phyloP scores from a whole-genome alignment of 2,797 vertebrate genomes.

The Argya squamiceps region DNA sequence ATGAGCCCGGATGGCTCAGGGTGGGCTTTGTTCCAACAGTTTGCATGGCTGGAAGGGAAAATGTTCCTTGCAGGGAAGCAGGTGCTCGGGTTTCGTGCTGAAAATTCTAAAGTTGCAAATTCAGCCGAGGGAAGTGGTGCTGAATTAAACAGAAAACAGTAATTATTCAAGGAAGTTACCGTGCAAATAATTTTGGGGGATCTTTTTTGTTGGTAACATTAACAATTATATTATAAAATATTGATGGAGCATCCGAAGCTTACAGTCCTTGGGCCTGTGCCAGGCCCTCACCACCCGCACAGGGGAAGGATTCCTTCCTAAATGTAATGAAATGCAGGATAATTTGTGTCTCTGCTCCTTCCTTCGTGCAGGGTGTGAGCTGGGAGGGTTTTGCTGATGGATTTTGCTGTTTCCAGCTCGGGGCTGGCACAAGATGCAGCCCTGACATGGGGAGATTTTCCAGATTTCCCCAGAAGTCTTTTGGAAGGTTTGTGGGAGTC shows the following conservation, averaged over 20 bases:
- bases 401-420: not conserved
- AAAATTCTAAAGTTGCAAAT: not conserved
- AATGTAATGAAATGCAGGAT: not conserved
- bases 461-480: not conserved
- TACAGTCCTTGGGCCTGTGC: not conserved
- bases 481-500: not conserved
- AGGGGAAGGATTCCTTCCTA: not conserved
- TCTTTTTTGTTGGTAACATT: not conserved
- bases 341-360: not conserved
- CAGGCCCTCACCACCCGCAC: not conserved
- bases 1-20: not conserved
- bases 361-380: fast-evolving
- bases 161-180: not conserved
- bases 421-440: not conserved
- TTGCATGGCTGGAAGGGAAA: not conserved
- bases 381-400: not conserved
- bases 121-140: not conserved
- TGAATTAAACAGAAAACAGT: not conserved
- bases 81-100: not conserved
- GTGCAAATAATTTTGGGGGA: not conserved
- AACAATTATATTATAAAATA: not conserved
- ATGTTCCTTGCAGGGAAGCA: not conserved
- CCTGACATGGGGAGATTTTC: not conserved
- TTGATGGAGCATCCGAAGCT: not conserved
- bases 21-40: not conserved